Evolutionary conservation across 1,140 invertebrate species (phyloP).

Genomic region (Drosophila yakuba): DNA sequence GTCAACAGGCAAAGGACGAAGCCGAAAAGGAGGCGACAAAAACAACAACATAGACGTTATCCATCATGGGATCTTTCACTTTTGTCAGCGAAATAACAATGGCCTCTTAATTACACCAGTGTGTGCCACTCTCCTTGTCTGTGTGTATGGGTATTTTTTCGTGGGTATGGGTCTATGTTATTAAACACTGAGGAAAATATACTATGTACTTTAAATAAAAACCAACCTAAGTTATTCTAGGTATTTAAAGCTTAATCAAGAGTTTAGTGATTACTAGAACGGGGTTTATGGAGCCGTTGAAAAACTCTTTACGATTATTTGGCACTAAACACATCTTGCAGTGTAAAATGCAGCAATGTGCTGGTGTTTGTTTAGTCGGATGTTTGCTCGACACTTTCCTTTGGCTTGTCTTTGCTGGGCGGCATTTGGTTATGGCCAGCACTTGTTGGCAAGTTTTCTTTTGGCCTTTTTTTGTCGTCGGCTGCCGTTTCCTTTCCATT

Average conservation of each 20-base stretch:
- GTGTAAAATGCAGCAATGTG: constrained; percentile 7
- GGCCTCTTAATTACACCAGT: constrained; percentile 84
- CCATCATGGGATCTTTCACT: constrained; percentile 84
- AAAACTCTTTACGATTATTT: too few relatives aligned
- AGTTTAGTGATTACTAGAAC: too few relatives aligned
- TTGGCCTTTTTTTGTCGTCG: constrained; percentile 14
- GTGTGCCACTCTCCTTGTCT: constrained; percentile 26
- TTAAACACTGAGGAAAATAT: not conserved
- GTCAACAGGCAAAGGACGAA: constrained; percentile 71
- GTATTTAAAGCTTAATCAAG: not conserved
- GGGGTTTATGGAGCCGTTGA: too few relatives aligned
- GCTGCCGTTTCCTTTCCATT: constrained; percentile 26
- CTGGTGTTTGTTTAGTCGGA: constrained; percentile 48
- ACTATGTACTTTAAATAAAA: not conserved
- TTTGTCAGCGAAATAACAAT: constrained; percentile 85
- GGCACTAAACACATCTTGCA: not conserved
- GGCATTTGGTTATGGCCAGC: constrained; percentile 52
- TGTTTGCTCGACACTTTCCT: constrained; percentile 80
- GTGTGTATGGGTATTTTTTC: constrained; percentile 30
- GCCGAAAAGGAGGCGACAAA: constrained; percentile 38
- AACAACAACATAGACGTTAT: constrained; percentile 59
- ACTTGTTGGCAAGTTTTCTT: constrained; percentile 64
- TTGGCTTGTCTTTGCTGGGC: constrained; percentile 44
- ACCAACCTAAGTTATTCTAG: not conserved
- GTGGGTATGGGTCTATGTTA: constrained; percentile 11